Conservation (phyloP, 2,888 invertebrate genomes). For the Agonopterix subpropinquella region DNA sequence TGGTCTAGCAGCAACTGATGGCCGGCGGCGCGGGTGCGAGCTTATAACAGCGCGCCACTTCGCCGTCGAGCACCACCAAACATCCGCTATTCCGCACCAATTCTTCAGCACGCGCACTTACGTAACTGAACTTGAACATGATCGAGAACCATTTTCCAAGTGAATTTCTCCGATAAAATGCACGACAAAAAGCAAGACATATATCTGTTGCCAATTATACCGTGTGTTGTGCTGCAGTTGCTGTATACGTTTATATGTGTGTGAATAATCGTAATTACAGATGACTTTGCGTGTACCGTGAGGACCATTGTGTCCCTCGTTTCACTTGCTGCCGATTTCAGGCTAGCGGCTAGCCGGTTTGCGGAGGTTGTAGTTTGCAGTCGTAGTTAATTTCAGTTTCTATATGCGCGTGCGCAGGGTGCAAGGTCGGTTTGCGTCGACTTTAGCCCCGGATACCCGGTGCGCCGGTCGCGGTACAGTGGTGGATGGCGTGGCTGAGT, state of each 20-base stretch:
- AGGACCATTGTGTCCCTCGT: slow-evolving; percentile 46
- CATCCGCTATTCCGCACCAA: slow-evolving; percentile 77
- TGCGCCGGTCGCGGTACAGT: too few species aligned
- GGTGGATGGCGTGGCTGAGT: slow-evolving; percentile 17
- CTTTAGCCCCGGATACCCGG: slow-evolving; percentile 3
- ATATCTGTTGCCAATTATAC: slow-evolving; percentile 52
- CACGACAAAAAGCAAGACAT: slow-evolving; percentile 64
- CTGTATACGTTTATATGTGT: slow-evolving; percentile 35
- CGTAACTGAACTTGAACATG: slow-evolving; percentile 76
- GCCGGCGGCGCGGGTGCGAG: slow-evolving; percentile 55
- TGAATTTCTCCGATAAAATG: slow-evolving; percentile 76
- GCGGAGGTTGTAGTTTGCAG: background rate
- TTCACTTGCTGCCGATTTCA: slow-evolving; percentile 52
- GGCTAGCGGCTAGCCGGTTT: slow-evolving; percentile 6
- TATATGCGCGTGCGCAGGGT: background rate
- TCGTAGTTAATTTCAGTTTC: too few species aligned
- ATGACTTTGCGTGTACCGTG: slow-evolving; percentile 46
- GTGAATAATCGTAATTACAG: slow-evolving; percentile 47
- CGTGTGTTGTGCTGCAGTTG: slow-evolving; percentile 21
- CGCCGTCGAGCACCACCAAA: slow-evolving; percentile 68
- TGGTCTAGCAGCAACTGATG: slow-evolving; percentile 65
- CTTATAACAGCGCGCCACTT: slow-evolving; percentile 71
- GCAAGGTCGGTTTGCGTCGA: background rate
- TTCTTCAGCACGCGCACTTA: slow-evolving; percentile 73
- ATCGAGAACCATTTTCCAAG: slow-evolving; percentile 74